phyloP scores from a whole-genome alignment of 2,113 vertebrate species.

The Myanophis thanlyinensis region DNA sequence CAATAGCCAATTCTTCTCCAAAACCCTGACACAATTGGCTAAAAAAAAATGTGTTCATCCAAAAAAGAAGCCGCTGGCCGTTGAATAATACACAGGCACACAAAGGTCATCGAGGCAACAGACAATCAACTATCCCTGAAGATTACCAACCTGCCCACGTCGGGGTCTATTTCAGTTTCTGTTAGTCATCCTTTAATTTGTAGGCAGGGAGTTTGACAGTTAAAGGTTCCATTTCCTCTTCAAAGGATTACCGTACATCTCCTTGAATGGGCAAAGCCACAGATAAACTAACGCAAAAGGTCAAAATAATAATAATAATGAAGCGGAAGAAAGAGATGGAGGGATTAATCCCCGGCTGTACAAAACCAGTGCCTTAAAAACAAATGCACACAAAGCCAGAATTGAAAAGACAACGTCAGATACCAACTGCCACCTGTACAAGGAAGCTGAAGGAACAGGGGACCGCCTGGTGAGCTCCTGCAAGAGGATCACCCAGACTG shows the following conservation, averaged over 20 bases:
- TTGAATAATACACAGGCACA: background rate
- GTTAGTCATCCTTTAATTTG: background rate
- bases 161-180: background rate
- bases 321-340: background rate
- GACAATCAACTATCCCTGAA: background rate
- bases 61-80: background rate
- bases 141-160: background rate
- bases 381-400: too few relatives aligned
- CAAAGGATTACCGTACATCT: background rate
- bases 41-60: background rate
- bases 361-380: too few relatives aligned
- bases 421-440: too few relatives aligned
- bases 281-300: background rate
- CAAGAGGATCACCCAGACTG: too few relatives aligned
- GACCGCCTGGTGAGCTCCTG: too few relatives aligned
- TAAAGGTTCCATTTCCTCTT: background rate
- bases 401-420: too few relatives aligned
- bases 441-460: too few relatives aligned
- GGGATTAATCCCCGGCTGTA: too few relatives aligned
- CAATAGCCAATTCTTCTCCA: background rate
- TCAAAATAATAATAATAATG: background rate
- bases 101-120: background rate
- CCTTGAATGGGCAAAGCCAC: background rate
- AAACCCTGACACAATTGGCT: background rate
- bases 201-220: background rate